Evolutionary conservation across 2,888 invertebrate genomes (phyloP), one percentile per base, ranked within the genome.

Genomic region (Xylota sylvarum): DNA sequence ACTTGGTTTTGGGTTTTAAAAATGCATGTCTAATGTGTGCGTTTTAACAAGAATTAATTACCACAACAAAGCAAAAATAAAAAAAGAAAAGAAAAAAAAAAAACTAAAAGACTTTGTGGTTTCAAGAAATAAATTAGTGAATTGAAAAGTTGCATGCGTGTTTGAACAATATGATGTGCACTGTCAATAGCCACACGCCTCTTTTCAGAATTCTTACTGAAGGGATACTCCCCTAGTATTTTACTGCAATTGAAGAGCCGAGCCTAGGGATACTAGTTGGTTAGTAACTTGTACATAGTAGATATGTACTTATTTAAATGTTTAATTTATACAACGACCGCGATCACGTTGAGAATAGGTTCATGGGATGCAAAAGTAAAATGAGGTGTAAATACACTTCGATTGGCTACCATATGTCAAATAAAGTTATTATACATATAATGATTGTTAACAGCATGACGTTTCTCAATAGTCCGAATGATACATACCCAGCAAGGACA

Each of bases 181-280:
- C 58, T 73, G 50, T 73, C 79, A 73, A 65, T 80, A 58, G 40
- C 48, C 9, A 48, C 30, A 65, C 50, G 43, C 55, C 58, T 48
- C 40, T n/a, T 58, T 65, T 65, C 4, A n/a, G n/a, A 58, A 30
- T 12, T 46, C 46, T 5, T 0, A 43, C 43, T 35, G 19, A 58
- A 19, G 37, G 35, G 19, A n/a, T 19, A 9, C 37, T 10, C 58
- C 56, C 35, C 17, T 3, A 58, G 35, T 17, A n/a, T 55, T 30
- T 2, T 12, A 4, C 17, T 19, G 14, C 0, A 52, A 32, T 55
- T 10, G 10, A n/a, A 27, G 19, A 2, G 4, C 19, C n/a, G 17
- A 32, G 30, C 7, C 14, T 17, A n/a, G 17, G 14, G n/a, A 30
- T 30, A 56, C 3, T 56, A 56, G 23, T 56, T 35, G 6, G 50